phyloP scores from a whole-genome alignment of 2,888 invertebrate genomes.

The Himalopsyche japonica region DNA sequence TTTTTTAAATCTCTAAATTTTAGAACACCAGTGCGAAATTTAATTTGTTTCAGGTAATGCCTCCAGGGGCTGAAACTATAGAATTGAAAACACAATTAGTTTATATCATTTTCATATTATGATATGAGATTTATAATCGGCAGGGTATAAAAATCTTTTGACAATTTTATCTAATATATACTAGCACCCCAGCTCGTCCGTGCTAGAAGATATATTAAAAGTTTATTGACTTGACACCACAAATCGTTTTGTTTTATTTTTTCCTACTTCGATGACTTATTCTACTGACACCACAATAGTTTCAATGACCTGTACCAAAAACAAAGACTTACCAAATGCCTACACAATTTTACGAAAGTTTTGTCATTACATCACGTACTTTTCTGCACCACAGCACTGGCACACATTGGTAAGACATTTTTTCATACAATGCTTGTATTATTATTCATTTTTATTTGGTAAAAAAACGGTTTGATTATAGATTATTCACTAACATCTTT shows the following conservation, averaged over 20 bases:
- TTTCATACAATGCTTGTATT: neutral
- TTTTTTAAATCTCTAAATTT: too few species aligned
- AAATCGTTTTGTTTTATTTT: neutral
- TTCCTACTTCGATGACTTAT: neutral
- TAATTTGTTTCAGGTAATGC: too few species aligned
- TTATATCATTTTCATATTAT: too few species aligned
- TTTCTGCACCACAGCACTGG: neutral
- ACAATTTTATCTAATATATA: too few species aligned
- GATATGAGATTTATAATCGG: too few species aligned
- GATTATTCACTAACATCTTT: too few species aligned
- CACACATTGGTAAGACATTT: neutral
- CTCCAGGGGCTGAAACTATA: too few species aligned
- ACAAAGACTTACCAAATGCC: neutral
- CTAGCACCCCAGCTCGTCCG: neutral
- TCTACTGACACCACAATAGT: neutral
- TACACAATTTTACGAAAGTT: neutral
- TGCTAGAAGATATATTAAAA: neutral
- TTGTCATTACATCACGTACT: neutral
- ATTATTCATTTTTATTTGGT: neutral
- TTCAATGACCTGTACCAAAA: neutral
- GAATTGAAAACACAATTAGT: too few species aligned
- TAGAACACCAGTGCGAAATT: too few species aligned
- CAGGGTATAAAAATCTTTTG: too few species aligned
- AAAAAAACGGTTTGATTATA: too few species aligned
- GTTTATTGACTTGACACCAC: neutral